A percentile compares a stretch with the other conserved stretches of the same genome.
These are phyloP conservation scores for Augochlora pura DNA, from an alignment of 1,140 invertebrate species.

Conservation along the genomic window DNA sequence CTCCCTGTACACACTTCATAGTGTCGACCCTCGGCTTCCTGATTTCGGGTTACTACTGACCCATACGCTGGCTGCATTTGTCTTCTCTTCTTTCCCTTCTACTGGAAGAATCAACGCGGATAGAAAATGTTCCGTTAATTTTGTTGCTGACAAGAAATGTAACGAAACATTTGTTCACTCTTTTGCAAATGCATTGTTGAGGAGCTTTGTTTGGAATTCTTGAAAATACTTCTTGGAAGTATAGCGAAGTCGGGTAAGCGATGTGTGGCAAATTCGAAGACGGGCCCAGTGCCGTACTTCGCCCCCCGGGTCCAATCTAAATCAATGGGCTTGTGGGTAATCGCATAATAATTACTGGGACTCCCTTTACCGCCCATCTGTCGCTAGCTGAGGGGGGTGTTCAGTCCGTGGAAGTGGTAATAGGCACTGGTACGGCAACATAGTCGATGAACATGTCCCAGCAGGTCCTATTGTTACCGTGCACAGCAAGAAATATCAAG, in stretches of 20 bases:
- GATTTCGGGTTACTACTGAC: no score
- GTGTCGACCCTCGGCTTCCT: background rate
- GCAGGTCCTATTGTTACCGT: slow-evolving; percentile 77
- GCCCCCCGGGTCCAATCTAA: slow-evolving; percentile 76
- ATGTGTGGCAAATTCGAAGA: slow-evolving; percentile 57
- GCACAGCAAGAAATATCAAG: slow-evolving; percentile 59
- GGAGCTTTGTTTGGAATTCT: no score
- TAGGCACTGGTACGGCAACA: slow-evolving; percentile 62
- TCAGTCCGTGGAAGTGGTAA: slow-evolving; percentile 63
- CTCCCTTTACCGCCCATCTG: slow-evolving; percentile 77
- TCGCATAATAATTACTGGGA: slow-evolving; percentile 80
- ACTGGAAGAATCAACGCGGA: no score
- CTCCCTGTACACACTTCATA: slow-evolving; percentile 9
- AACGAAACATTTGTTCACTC: background rate
- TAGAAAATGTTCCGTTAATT: no score
- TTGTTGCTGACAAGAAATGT: no score
- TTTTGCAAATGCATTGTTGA: background rate
- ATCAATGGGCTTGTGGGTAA: slow-evolving; percentile 81
- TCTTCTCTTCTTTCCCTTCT: no score
- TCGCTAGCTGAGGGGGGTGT: slow-evolving; percentile 71
- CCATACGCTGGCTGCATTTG: no score
- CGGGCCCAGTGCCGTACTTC: slow-evolving; percentile 42
- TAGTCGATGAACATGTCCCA: slow-evolving; percentile 69
- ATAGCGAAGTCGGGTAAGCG: slow-evolving; percentile 23
- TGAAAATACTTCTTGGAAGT: background rate